Percentiles rank a stretch among this genome's conserved stretches.
phyloP scores from a whole-genome alignment of 2,888 invertebrate genomes.

The Myopa testacea region DNA sequence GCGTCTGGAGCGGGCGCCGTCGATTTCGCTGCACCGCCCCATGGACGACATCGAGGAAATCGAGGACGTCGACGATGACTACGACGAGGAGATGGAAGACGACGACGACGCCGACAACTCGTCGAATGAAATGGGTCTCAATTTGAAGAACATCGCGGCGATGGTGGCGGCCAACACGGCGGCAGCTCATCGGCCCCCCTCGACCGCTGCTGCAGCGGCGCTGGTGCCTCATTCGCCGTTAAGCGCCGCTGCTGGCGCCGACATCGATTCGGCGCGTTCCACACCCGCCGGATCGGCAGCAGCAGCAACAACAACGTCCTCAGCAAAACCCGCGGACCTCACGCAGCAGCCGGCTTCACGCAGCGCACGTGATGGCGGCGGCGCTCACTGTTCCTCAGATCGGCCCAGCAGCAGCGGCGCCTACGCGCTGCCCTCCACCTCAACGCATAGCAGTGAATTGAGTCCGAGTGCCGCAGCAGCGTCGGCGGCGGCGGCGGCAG shows the following conservation, averaged over 20 bases:
- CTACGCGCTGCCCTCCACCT: slow-evolving; percentile 50
- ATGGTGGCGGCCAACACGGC: slow-evolving; percentile 56
- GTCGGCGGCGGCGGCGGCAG: slow-evolving; percentile 40
- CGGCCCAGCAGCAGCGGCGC: slow-evolving; percentile 56
- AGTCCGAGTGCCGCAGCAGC: slow-evolving; percentile 52
- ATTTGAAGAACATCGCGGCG: slow-evolving; percentile 75
- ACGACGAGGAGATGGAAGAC: slow-evolving; percentile 59
- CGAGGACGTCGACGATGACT: slow-evolving; percentile 60
- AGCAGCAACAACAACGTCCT: slow-evolving; percentile 53
- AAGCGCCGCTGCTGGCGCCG: slow-evolving; percentile 49
- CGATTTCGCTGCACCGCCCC: slow-evolving; percentile 23
- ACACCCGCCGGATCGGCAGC: slow-evolving; percentile 55
- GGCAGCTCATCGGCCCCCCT: slow-evolving; percentile 56
- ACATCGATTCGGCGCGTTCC: slow-evolving; percentile 60
- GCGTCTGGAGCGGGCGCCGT: slow-evolving; percentile 44
- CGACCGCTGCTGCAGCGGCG: slow-evolving; percentile 48
- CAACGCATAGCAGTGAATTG: slow-evolving; percentile 55
- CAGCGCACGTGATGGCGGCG: slow-evolving; percentile 55
- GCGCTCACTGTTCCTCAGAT: slow-evolving; percentile 47
- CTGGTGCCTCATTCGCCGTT: slow-evolving; percentile 50
- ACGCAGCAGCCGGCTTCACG: slow-evolving; percentile 59
- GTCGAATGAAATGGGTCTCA: slow-evolving; percentile 74
- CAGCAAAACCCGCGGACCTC: slow-evolving; percentile 54
- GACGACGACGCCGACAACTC: slow-evolving; percentile 72
- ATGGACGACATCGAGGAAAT: slow-evolving; percentile 50